Evolutionary conservation across 2,888 invertebrate genomes (phyloP), one percentile per base, ranked within the genome.

Genomic region (Hedya salicella): DNA sequence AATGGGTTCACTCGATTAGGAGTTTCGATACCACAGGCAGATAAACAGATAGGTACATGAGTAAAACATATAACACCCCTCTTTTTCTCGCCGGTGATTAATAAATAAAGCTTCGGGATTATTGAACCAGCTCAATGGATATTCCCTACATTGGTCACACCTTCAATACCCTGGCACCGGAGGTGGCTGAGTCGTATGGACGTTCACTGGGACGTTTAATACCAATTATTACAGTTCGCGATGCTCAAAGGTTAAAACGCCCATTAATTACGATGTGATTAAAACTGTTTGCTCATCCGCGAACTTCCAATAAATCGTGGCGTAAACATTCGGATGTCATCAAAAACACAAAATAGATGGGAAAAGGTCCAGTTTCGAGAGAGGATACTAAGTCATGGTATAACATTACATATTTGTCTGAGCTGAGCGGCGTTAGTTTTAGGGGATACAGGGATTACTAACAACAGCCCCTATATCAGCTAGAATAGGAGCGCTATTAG

Each of bases 231-330:
- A 57, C 63, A 50, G 64, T 49, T 48, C 57, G 52, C 44, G 52
- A 52, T 39, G 36, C 42, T 59, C 59, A 65, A 65, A 65, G 64
- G 52, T 57, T 64, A 42, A 53, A 25, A 59, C 44, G 44, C 50
- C 44, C 57, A 64, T 65, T 46, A 39, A 60, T 60, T 42, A 53
- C 39, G 30, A 40, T 65, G 59, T 65, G 40, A 65, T 65, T 65
- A 65, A 65, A 65, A 65, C 59, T 52, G 59, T 59, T 60, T 46
- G 52, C 52, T 52, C 65, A 65, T 52, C 59, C 65, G 59, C 17
- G 39, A 53, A 53, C 46, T 36, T 36, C 44, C 52, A 52, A 65
- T 63, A 57, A 49, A 13, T 39, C 21, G n/a, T 14, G 11, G 52
- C 30, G 40, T 46, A 53, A 6, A 16, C 46, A 52, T 65, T 52